Conservation (phyloP, 1,140 invertebrate genomes). For the Cherax quadricarinatus region DNA sequence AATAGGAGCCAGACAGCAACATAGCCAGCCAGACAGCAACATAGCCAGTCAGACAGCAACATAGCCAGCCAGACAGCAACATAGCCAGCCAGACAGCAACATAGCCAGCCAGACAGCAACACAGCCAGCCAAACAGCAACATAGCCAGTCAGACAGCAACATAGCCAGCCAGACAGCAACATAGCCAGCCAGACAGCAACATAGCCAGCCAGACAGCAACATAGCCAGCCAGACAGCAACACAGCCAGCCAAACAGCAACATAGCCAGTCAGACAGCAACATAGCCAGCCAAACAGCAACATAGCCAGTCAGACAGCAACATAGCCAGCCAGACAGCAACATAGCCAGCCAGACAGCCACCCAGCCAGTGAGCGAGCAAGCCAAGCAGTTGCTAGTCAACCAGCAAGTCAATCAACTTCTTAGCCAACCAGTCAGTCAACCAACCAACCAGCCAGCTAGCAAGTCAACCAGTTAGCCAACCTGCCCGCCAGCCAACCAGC, state of each 20-base stretch:
- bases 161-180: neutral
- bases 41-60: no score
- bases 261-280: no score
- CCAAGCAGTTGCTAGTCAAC: neutral
- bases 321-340: neutral
- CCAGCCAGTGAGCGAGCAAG: no score
- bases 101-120: neutral
- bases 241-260: no score
- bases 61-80: no score
- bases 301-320: neutral
- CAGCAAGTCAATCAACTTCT: no score
- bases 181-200: neutral
- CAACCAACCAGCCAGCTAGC: neutral
- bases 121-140: neutral
- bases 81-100: neutral
- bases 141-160: no score
- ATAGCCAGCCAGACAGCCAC: neutral
- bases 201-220: neutral
- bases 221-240: neutral
- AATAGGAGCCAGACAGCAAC: no score
- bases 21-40: no score
- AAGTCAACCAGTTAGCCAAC: no score
- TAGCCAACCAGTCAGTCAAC: neutral
- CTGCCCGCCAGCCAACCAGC: no score
- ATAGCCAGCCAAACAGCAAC: no score